These are phyloP conservation scores for Chrysina gloriosa DNA, from an alignment of 2,888 invertebrate species.

Conservation along the genomic window DNA sequence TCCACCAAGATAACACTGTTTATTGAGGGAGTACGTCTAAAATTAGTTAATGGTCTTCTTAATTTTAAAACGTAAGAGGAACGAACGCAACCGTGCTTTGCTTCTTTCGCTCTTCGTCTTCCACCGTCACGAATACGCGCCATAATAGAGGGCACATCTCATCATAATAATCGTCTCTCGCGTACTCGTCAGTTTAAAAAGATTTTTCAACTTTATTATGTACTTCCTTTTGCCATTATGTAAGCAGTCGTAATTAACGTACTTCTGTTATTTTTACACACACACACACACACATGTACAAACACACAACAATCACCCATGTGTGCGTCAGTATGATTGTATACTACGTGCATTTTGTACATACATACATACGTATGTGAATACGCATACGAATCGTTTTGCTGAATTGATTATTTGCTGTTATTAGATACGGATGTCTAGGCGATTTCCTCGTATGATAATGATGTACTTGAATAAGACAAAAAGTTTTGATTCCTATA, in stretches of 20 bases:
- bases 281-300: neutral
- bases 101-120: neutral
- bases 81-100: neutral
- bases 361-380: neutral
- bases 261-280: slow-evolving; percentile 11
- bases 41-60: slow-evolving; percentile 38
- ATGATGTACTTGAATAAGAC: neutral
- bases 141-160: slow-evolving; percentile 11
- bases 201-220: slow-evolving; percentile 24
- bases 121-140: neutral
- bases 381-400: slow-evolving; percentile 2
- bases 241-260: slow-evolving; percentile 27
- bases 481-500: neutral
- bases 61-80: slow-evolving; percentile 23
- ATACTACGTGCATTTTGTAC: no score
- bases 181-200: slow-evolving; percentile 10
- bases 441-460: slow-evolving; percentile 21
- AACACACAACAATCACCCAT: no score
- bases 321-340: no score
- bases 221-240: slow-evolving; percentile 21
- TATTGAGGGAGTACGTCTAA: slow-evolving; percentile 39
- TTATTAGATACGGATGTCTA: slow-evolving; percentile 34
- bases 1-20: slow-evolving; percentile 39
- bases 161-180: neutral
- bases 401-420: slow-evolving; percentile 24